These are phyloP conservation scores for Adoxophyes honmai DNA, from an alignment of 1,140 invertebrate species.

Conservation along the genomic window DNA sequence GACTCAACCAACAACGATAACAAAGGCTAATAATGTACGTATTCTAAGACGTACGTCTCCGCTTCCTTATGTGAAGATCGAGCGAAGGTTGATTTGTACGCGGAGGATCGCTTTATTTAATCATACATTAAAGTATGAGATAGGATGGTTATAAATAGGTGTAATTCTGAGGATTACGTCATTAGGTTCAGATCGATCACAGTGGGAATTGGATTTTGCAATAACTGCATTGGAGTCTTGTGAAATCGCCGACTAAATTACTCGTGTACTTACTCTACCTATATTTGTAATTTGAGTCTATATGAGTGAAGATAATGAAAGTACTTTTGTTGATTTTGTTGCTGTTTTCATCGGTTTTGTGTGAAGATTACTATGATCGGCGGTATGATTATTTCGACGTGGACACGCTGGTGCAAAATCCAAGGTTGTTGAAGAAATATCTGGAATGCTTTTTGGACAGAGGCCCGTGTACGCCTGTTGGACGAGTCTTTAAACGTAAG, in stretches of 20 bases:
- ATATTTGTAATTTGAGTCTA: not conserved
- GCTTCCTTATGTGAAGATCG: not conserved
- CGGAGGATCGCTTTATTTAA: slow-evolving; percentile 7
- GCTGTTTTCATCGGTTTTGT: slow-evolving; percentile 13
- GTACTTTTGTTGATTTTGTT: slow-evolving; percentile 19
- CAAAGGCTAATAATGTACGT: too few species aligned
- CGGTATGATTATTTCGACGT: slow-evolving; percentile 80
- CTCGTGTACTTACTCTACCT: not conserved
- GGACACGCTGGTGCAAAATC: slow-evolving; percentile 80
- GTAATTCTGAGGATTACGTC: slow-evolving; percentile 8
- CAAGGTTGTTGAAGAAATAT: slow-evolving; percentile 81
- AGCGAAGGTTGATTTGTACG: slow-evolving; percentile 2
- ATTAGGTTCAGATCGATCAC: slow-evolving; percentile 1
- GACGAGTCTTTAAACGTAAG: slow-evolving; percentile 83
- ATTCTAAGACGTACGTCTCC: too few species aligned
- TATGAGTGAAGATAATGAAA: slow-evolving; percentile 3
- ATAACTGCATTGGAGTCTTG: not conserved
- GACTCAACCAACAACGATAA: too few species aligned
- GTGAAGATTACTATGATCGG: slow-evolving; percentile 41
- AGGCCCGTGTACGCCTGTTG: slow-evolving; percentile 82
- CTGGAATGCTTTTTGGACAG: slow-evolving; percentile 81
- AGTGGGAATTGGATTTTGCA: slow-evolving; percentile 5
- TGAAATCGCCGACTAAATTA: not conserved
- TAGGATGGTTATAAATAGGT: slow-evolving; percentile 3
- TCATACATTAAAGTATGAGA: slow-evolving; percentile 11